phyloP scores from a whole-genome alignment of 2,797 vertebrate genomes.

The Danio kyathit region DNA sequence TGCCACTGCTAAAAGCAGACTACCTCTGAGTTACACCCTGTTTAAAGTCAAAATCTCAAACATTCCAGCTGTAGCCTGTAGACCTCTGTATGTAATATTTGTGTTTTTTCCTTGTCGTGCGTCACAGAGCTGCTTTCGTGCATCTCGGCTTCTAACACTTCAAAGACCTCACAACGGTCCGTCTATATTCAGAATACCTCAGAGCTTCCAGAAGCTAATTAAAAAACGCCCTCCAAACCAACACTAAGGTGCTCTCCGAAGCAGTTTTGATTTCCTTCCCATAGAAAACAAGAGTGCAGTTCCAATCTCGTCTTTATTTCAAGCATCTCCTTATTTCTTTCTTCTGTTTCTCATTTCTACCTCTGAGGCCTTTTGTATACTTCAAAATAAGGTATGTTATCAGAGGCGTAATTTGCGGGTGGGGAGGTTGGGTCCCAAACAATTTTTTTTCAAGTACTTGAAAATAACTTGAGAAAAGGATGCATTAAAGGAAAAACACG shows the following conservation, averaged over 20 bases:
- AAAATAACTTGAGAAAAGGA: too few species aligned
- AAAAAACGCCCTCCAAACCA: conserved; percentile 43
- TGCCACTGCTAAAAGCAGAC: background rate
- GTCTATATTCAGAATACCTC: conserved; percentile 32
- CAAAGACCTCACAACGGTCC: conserved; percentile 11
- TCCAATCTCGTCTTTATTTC: conserved; percentile 24
- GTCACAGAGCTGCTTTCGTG: background rate
- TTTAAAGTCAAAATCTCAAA: conserved; percentile 16
- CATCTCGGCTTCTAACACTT: conserved; percentile 8
- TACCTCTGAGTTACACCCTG: background rate
- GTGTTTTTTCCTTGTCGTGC: background rate
- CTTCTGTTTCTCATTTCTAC: conserved; percentile 24
- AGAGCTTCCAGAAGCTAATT: conserved; percentile 46
- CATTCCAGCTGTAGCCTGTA: conserved; percentile 13
- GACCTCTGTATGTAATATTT: conserved; percentile 4
- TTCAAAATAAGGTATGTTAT: background rate
- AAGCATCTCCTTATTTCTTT: conserved; percentile 8
- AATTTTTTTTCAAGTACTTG: too few species aligned
- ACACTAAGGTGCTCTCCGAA: conserved; percentile 31
- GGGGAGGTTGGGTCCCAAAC: too few species aligned
- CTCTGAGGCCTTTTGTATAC: background rate
- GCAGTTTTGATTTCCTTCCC: conserved; percentile 26
- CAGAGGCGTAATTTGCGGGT: too few species aligned
- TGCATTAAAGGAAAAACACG: too few species aligned
- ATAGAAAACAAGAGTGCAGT: conserved; percentile 28